Base-by-base conservation (phyloP, 2,797 vertebrate species). In the Lithobates pipiens region DNA sequence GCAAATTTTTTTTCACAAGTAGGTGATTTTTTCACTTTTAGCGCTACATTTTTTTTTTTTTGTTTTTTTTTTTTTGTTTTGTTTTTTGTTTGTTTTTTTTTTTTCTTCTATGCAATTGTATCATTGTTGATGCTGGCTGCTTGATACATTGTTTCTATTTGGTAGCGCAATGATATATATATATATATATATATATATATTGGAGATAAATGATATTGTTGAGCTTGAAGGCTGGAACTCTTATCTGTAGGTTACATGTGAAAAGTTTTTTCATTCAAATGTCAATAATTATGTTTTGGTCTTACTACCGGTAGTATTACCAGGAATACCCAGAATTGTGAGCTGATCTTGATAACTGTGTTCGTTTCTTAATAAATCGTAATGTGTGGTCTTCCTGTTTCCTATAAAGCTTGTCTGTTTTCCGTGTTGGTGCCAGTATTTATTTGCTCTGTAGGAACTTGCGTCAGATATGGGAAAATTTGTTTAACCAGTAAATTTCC, bases 401-500 rank as follows among this genome's bases (percentile, higher is more conserved):
- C 77, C 68, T 27, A 75, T 27, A 67, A 23, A 42, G 6, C 36
- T 6, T 7, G 54, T 34, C 77, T 80, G 21, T 50, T 6, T 65
- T 72, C 50, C 11, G 1, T 61, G 25, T 57, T 57, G 57, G 76
- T 69, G 57, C 65, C 82, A 42, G 25, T 85, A 21, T 71, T 84
- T 84, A 69, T 74, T 85, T 85, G 13, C 50, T 25, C 23, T 85
- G 75, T 2, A n/a, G 13, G 54, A 21, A 27, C 76, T 34, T 39
- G 54, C 77, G 77, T 85, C 84, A 80, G 11, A n/a, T 34, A 11
- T 18, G 27, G 42, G 67, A 39, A 75, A 80, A 80, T 54, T 68
- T 73, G 76, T 79, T 85, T 74, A 79, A 74, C 61, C 10, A 67
- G 76, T 80, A 68, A 80, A 85, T 85, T 74, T 85, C 77, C 27